Base-by-base conservation (phyloP, 2,113 vertebrate genomes). In the Nannospalax galili region DNA sequence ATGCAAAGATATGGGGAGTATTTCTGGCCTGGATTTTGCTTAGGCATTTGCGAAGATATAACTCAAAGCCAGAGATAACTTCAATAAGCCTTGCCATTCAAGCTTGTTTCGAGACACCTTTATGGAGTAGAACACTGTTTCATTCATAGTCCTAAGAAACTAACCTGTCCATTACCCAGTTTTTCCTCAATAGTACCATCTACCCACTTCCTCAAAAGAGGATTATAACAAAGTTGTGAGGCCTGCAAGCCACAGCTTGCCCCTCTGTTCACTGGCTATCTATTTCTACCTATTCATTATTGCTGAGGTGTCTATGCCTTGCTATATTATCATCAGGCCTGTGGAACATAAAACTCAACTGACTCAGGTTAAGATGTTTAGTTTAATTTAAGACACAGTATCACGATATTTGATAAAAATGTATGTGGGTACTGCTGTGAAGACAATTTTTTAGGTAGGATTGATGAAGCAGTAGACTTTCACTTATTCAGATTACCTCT, bases 11-110 rank as follows among this genome's bases (percentile, higher is more conserved):
- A 95, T 16, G 42, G 32, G 7, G 26, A 92, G 30, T 3, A 12
- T 9, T 92, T 16, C 56, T 77, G 65, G 3, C 24, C 24, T 48
- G 91, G 15, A 40, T 19, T 93, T 80, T 82, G 45, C 6, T 90
- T 78, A 95, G 24, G 17, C 60, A 3, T 22, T 87, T 96, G 64
- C 42, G 91, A 94, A 97, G 22, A 1, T 87, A 60, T 79, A 95
- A 94, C 91, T 87, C 88, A 89, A 87, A 30, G 1, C 45, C 70
- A 95, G 12, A 67, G 42, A 88, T 67, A 92, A 19, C 28, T 64
- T 22, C 11, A 52, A 72, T 67, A 42, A 77, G 8, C 72, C 5
- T 32, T 58, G 10, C 0, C 45, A 90, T 30, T 80, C 3, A 91
- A 78, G 42, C 73, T 58, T 79, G 10, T 70, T 89, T 37, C 16